These are phyloP conservation scores for Pachyrhynchus sulphureomaculatus DNA, from an alignment of 1,140 invertebrate genomes.

Conservation along the genomic window DNA sequence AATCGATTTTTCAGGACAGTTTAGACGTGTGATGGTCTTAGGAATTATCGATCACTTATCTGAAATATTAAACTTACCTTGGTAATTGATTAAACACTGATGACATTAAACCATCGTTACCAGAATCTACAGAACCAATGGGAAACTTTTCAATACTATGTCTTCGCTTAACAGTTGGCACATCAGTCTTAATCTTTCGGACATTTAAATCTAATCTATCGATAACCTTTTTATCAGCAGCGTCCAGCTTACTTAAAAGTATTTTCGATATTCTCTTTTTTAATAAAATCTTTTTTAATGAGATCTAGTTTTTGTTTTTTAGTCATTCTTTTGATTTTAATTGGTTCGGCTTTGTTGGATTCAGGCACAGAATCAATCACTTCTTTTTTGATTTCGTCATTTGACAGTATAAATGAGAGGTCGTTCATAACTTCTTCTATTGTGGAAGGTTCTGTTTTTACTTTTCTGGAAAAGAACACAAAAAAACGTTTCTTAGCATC, in stretches of 20 bases:
- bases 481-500: background rate
- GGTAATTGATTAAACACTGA: constrained; percentile 38
- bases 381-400: constrained; percentile 40
- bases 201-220: constrained; percentile 50
- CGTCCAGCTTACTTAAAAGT: constrained; percentile 38
- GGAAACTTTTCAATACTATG: constrained; percentile 51
- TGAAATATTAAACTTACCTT: constrained; percentile 31
- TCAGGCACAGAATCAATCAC: constrained; percentile 31
- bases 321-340: constrained; percentile 30
- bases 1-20: too few species aligned
- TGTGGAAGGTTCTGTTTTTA: constrained; percentile 24
- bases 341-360: constrained; percentile 30
- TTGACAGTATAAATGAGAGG: constrained; percentile 38
- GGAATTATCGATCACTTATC: too few species aligned
- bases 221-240: constrained; percentile 42
- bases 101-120: constrained; percentile 21
- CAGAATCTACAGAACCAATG: constrained; percentile 24
- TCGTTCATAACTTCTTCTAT: constrained; percentile 48
- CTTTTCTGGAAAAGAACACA: constrained; percentile 32
- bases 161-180: constrained; percentile 37
- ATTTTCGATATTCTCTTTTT: constrained; percentile 47
- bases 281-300: constrained; percentile 36
- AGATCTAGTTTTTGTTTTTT: constrained; percentile 39
- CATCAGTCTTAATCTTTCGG: constrained; percentile 37
- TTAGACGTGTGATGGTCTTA: too few species aligned